Percentiles rank a stretch among this genome's conserved stretches.
These are phyloP conservation scores for Turritopsis rubra DNA, from an alignment of 30 jellyfish, hydroid and myxozoan genomes.

Conservation along the genomic window DNA sequence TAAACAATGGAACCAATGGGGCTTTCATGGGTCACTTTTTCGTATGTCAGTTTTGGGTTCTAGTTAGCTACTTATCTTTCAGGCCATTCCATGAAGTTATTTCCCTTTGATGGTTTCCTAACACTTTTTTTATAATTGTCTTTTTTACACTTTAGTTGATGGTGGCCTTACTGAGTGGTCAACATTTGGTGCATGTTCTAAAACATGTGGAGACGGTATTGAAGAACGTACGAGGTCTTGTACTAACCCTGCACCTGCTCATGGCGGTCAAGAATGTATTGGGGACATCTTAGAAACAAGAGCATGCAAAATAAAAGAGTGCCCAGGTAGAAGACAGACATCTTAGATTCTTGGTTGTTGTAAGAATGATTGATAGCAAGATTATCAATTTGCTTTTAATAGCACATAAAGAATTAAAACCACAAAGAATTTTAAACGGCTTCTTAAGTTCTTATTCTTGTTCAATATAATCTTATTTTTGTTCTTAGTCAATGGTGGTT, in stretches of 20 bases:
- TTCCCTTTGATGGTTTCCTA: background rate
- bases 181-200: conserved; percentile 10
- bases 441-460: background rate
- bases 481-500: conserved; percentile 28
- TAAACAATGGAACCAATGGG: background rate
- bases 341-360: too few relatives aligned
- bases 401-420: too few relatives aligned
- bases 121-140: too few relatives aligned
- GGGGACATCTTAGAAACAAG: conserved; percentile 19
- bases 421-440: background rate
- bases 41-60: too few relatives aligned
- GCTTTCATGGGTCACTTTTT: background rate
- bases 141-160: background rate
- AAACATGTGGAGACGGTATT: conserved; percentile 31
- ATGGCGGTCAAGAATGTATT: conserved; percentile 35
- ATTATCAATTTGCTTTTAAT: too few relatives aligned
- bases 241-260: conserved; percentile 25
- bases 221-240: conserved; percentile 16
- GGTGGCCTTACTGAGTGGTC: conserved; percentile 36
- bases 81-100: too few relatives aligned
- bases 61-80: too few relatives aligned
- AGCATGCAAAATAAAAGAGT: conserved; percentile 5
- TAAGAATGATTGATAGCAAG: too few relatives aligned
- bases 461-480: background rate
- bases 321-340: conserved; percentile 26